A percentile compares a stretch with the other conserved stretches of the same genome.
phyloP scores from a whole-genome alignment of 2,888 invertebrate species.

The Rutpela maculata region DNA sequence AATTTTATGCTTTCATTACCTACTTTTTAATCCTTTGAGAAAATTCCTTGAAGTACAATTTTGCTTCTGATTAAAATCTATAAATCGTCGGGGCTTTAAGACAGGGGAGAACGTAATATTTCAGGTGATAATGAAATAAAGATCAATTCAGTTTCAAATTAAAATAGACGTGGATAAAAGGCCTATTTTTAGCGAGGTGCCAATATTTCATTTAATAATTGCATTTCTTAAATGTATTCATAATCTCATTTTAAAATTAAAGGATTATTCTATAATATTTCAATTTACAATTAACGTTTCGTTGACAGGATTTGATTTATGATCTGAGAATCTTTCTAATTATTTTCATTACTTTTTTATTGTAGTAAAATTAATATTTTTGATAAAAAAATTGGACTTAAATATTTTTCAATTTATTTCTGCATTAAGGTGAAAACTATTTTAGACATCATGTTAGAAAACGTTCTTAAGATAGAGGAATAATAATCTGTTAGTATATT shows the following conservation, averaged over 20 bases:
- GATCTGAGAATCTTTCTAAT: too few species aligned
- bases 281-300: not conserved
- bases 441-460: too few species aligned
- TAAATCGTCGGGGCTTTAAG: not conserved
- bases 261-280: not conserved
- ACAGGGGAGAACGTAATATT: slow-evolving; percentile 4
- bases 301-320: not conserved
- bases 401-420: too few species aligned
- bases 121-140: slow-evolving; percentile 7
- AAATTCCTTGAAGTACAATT: not conserved
- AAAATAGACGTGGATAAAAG: slow-evolving; percentile 4
- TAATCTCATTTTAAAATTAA: not conserved
- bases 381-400: too few species aligned
- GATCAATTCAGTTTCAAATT: slow-evolving; percentile 7
- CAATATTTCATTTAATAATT: not conserved
- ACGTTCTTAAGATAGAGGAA: too few species aligned
- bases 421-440: too few species aligned
- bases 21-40: slow-evolving; percentile 4
- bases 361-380: too few species aligned
- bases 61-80: not conserved
- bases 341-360: too few species aligned
- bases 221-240: not conserved
- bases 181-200: not conserved
- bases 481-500: too few species aligned
- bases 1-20: not conserved